Conservation (phyloP, 1,140 invertebrate genomes). For the Temnothorax longispinosus region DNA sequence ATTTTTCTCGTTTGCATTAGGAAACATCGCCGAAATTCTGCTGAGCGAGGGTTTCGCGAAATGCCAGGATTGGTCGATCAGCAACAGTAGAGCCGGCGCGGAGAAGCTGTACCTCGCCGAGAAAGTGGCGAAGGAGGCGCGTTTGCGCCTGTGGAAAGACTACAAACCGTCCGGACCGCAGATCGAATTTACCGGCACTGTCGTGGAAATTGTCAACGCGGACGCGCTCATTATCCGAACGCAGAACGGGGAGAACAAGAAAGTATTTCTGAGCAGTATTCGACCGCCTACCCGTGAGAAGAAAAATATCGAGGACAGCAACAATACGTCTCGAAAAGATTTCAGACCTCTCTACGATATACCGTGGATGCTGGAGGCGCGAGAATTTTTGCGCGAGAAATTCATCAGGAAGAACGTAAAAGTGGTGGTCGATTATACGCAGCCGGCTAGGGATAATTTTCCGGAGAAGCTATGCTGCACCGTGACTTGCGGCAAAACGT, state of each 20-base stretch:
- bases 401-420: slow-evolving; percentile 98
- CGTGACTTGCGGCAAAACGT: slow-evolving; percentile 93
- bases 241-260: slow-evolving; percentile 92
- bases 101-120: slow-evolving; percentile 93
- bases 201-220: slow-evolving; percentile 96
- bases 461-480: slow-evolving; percentile 99
- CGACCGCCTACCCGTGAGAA: slow-evolving; percentile 92
- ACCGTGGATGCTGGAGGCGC: slow-evolving; percentile 98
- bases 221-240: slow-evolving; percentile 96
- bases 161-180: slow-evolving; percentile 88
- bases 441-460: slow-evolving; percentile 96
- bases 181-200: slow-evolving; percentile 93
- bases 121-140: slow-evolving; percentile 96
- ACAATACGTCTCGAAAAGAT: slow-evolving; percentile 88
- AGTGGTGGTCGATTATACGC: slow-evolving; percentile 98
- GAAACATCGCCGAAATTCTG: slow-evolving; percentile 98
- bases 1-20: slow-evolving; percentile 80
- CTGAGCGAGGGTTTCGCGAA: slow-evolving; percentile 96
- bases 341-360: slow-evolving; percentile 97
- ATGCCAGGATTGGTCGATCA: slow-evolving; percentile 99
- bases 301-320: slow-evolving; percentile 87
- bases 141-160: slow-evolving; percentile 96
- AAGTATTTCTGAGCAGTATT: slow-evolving; percentile 98
- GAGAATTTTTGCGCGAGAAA: slow-evolving; percentile 98
- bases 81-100: slow-evolving; percentile 92